Evolutionary conservation across 2,888 invertebrate genomes (phyloP).

Genomic region (Pecten maximus): DNA sequence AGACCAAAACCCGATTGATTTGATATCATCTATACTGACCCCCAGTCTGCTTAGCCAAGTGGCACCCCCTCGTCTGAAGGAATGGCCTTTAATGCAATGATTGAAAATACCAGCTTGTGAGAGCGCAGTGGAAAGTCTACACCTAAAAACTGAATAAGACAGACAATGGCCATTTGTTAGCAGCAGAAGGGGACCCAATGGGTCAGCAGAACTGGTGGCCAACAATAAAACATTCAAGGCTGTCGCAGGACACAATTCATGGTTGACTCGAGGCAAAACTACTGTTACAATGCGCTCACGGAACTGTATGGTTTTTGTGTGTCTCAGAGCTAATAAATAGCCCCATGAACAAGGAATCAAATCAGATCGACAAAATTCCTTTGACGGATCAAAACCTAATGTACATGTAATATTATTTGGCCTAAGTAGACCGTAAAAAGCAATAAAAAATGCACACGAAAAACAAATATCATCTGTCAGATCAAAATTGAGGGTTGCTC

Average conservation of each 20-base stretch:
- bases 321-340: constrained; percentile 31
- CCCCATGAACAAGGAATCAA: constrained; percentile 37
- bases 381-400: constrained; percentile 10
- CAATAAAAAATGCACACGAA: constrained; percentile 39
- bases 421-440: constrained; percentile 39
- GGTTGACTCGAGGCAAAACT: constrained; percentile 35
- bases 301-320: constrained; percentile 40
- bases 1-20: too few relatives aligned
- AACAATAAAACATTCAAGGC: constrained; percentile 32
- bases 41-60: constrained; percentile 38
- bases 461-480: background rate
- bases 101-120: background rate
- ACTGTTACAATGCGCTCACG: constrained; percentile 31
- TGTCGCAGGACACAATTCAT: constrained; percentile 36
- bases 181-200: background rate
- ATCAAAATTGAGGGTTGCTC: background rate
- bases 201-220: constrained; percentile 23
- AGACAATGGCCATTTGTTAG: background rate
- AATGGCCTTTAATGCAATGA: background rate
- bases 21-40: constrained; percentile 36
- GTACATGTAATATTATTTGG: constrained; percentile 33
- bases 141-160: background rate
- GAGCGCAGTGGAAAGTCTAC: background rate
- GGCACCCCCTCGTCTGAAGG: constrained; percentile 34
- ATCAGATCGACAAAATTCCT: constrained; percentile 37